Base-by-base conservation (phyloP, 53 echinoderm and acorn worm genomes). In the Pentamera pediparva region DNA sequence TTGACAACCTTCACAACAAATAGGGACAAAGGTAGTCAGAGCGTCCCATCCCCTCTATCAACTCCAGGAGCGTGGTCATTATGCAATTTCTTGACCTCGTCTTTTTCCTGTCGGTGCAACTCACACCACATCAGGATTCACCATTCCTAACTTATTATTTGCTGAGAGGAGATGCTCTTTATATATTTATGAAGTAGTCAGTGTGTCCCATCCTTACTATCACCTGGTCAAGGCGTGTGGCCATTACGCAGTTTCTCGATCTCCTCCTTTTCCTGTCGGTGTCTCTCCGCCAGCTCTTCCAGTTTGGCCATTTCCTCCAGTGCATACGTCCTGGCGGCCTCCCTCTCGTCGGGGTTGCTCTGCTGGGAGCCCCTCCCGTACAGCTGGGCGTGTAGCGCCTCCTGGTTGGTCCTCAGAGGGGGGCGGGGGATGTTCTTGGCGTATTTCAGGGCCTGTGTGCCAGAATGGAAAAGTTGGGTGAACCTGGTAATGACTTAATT, bases 21-120 rank as follows among this genome's bases (percentile, higher is more conserved):
- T n/a, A n/a, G n/a, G n/a, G n/a, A n/a, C n/a, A n/a, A n/a, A n/a
- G n/a, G n/a, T n/a, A n/a, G n/a, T n/a, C n/a, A n/a, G n/a, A n/a
- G n/a, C n/a, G n/a, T n/a, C n/a, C n/a, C n/a, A n/a, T n/a, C n/a
- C n/a, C n/a, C n/a, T n/a, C n/a, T n/a, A n/a, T n/a, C n/a, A n/a
- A n/a, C n/a, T 76, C 69, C 64, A 45, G 76, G 75, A 10, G 77
- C 43, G 21, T 43, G 15, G 21, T 54, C 71, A 10, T 43, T 69
- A 62, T 75, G 62, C 36, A 93, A 30, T 26, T 61, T 90, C 22
- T 87, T 84, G 22, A 93, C 78, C 39, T 87, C 81, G 32, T 84
- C 70, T 39, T 86, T 86, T 50, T 93, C 94, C 64, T 84, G 83
- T 65, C 74, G 25, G 54, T 93, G 94, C n/a, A n/a, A n/a, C n/a